Percentiles rank a stretch among this genome's conserved stretches.
Conservation (phyloP, 2,113 vertebrate species). For the Chaetodon auriga region DNA sequence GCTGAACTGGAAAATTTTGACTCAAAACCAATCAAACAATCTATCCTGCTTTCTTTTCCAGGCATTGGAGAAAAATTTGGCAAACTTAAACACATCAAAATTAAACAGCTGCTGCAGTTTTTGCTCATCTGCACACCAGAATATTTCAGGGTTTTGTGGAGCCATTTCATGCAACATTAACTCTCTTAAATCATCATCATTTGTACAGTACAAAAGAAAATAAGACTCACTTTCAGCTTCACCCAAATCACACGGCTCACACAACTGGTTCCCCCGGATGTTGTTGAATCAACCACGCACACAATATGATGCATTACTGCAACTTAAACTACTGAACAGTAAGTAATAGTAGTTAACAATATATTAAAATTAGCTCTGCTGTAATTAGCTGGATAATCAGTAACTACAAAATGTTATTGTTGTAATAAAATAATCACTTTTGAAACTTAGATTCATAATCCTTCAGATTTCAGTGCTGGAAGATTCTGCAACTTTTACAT, state of each 20-base stretch:
- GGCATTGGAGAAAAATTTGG: no score
- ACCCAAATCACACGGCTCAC: not conserved
- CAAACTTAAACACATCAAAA: not conserved
- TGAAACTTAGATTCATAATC: not conserved
- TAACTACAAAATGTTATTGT: no score
- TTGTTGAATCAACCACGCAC: not conserved
- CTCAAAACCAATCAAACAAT: no score
- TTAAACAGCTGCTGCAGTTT: not conserved
- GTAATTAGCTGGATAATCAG: not conserved
- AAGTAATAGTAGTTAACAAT: no score
- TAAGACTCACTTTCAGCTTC: not conserved
- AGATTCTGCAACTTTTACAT: not conserved
- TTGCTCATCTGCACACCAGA: not conserved
- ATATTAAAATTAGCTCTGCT: not conserved
- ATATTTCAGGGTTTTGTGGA: not conserved
- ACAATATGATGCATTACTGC: not conserved
- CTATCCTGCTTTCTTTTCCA: no score
- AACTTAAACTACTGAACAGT: not conserved
- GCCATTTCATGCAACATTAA: not conserved
- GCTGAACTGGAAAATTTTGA: no score
- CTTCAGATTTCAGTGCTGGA: not conserved
- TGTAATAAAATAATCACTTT: not conserved
- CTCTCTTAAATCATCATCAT: not conserved
- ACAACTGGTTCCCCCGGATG: not conserved
- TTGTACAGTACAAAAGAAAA: not conserved